These are phyloP conservation scores for Halocynthia roretzi DNA, from an alignment of 23 tunicate species.

Conservation along the genomic window DNA sequence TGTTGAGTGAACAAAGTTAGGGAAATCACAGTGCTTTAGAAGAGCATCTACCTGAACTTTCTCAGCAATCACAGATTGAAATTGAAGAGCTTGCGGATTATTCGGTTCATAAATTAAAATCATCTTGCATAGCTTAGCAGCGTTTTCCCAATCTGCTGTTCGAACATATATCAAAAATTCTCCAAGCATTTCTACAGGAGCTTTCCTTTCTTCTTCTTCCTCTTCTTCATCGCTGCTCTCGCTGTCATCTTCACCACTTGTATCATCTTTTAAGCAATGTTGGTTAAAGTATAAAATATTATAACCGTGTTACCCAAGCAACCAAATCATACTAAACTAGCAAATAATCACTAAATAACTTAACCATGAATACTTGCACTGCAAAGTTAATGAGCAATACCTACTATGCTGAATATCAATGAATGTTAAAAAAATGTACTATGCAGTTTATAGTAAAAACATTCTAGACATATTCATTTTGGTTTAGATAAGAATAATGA, in stretches of 20 bases:
- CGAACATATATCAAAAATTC: conserved; percentile 79
- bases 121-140: conserved; percentile 76
- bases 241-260: not conserved
- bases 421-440: too few relatives aligned
- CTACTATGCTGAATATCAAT: too few relatives aligned
- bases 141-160: conserved; percentile 78
- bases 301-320: too few relatives aligned
- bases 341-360: too few relatives aligned
- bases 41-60: conserved; percentile 40
- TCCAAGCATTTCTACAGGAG: conserved; percentile 75
- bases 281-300: too few relatives aligned
- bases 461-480: too few relatives aligned
- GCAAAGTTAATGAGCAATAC: too few relatives aligned
- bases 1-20: too few relatives aligned
- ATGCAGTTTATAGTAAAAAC: too few relatives aligned
- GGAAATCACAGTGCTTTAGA: not conserved
- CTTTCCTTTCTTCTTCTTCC: conserved; percentile 47
- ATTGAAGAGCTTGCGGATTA: conserved; percentile 61
- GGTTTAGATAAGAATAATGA: too few relatives aligned
- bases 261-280: not conserved
- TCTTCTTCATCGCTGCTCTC: conserved; percentile 27
- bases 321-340: too few relatives aligned
- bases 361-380: too few relatives aligned
- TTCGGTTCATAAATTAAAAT: conserved; percentile 89
- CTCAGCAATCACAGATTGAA: conserved; percentile 63